A percentile compares a stretch with the other conserved stretches of the same genome.
These are phyloP conservation scores for Megatriorchis doriae DNA, from an alignment of 2,113 vertebrate genomes.

Conservation along the genomic window DNA sequence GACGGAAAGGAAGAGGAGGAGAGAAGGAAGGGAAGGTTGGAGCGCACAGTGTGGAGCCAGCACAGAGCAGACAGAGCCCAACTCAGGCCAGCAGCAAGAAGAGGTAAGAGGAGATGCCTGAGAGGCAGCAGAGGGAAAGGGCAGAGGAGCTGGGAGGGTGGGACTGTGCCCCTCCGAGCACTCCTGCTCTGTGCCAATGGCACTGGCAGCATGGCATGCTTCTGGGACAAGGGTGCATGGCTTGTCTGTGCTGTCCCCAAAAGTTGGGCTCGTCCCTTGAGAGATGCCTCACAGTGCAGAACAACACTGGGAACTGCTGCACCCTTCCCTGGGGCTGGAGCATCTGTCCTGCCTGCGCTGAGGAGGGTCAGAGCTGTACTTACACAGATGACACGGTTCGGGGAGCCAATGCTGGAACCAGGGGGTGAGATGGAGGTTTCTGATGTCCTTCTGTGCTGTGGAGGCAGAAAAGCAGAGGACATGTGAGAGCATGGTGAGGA, in stretches of 20 bases:
- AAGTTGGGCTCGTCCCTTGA: neutral
- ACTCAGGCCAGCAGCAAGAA: neutral
- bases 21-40: constrained; percentile 31
- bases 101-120: neutral
- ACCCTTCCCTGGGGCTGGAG: accelerated
- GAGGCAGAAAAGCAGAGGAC: constrained; percentile 1
- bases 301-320: neutral
- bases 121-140: neutral
- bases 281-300: neutral
- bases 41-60: neutral
- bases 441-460: constrained; percentile 92
- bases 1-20: constrained; percentile 58
- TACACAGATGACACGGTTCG: constrained; percentile 95
- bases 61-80: neutral
- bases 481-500: neutral
- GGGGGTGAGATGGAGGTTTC: constrained; percentile 97
- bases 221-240: accelerated
- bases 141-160: neutral
- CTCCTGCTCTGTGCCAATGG: neutral
- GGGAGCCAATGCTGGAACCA: constrained; percentile 94
- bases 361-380: constrained; percentile 58
- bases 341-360: accelerated
- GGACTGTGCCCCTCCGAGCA: neutral
- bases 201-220: accelerated
- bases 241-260: accelerated